Percentiles rank a stretch among this genome's conserved stretches.
These are phyloP conservation scores for Ceuthmochares aereus DNA, from an alignment of 2,113 vertebrate genomes.

Conservation along the genomic window DNA sequence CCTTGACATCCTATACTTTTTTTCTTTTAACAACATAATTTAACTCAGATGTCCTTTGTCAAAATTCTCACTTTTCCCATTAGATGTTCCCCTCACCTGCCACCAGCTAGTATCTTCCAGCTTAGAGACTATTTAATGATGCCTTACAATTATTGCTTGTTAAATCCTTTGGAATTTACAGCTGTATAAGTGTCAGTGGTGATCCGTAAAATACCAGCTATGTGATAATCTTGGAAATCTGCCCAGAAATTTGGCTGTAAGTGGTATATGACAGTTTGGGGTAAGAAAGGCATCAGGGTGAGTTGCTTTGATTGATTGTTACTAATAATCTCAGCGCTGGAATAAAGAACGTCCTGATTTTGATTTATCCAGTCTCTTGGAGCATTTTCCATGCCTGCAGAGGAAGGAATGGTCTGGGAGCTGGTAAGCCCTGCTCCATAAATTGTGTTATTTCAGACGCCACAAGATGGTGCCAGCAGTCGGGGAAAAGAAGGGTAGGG, in stretches of 20 bases:
- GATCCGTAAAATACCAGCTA: not conserved
- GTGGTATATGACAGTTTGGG: not conserved
- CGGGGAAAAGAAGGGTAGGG: not conserved
- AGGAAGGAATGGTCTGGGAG: not conserved
- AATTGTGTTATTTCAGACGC: not conserved
- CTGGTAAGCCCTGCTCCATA: not conserved
- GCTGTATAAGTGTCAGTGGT: slow-evolving; percentile 14
- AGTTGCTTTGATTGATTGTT: not conserved
- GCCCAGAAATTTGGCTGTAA: not conserved
- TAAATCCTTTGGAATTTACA: slow-evolving; percentile 7
- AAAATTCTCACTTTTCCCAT: not conserved
- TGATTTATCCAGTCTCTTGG: not conserved
- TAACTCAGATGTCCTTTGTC: not conserved
- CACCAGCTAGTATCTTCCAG: not conserved
- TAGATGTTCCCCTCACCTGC: not conserved
- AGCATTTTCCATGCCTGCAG: not conserved
- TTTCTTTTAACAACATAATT: not conserved
- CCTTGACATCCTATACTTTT: not conserved
- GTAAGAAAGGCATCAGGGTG: not conserved
- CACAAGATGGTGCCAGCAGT: slow-evolving; percentile 56
- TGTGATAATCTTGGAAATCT: not conserved
- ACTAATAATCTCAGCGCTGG: not conserved
- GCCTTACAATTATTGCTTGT: not conserved
- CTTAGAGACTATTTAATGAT: not conserved
- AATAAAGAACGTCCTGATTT: not conserved